These are phyloP conservation scores for Oreochromis aureus DNA, from an alignment of 2,113 vertebrate species.

Conservation along the genomic window DNA sequence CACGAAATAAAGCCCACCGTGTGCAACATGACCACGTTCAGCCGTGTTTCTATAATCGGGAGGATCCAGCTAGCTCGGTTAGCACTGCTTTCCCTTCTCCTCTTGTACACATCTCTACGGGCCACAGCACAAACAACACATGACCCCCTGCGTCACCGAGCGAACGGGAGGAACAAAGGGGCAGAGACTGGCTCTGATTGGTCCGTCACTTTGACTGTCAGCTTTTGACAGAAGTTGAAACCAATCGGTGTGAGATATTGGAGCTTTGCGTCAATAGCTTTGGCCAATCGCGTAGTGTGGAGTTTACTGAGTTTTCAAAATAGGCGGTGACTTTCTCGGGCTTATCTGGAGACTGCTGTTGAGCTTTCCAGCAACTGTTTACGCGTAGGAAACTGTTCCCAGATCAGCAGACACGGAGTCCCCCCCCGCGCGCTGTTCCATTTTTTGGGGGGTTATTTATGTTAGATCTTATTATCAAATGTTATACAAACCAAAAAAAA, in stretches of 20 bases:
- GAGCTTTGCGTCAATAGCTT: conserved; percentile 45
- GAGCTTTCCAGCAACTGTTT: not conserved
- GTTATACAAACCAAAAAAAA: not conserved
- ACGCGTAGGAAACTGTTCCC: not conserved
- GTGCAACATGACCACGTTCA: conserved; percentile 66
- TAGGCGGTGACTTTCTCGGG: conserved; percentile 15
- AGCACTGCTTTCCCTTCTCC: conserved; percentile 55
- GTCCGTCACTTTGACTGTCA: not conserved
- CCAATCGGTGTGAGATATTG: conserved; percentile 16
- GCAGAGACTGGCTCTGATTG: conserved; percentile 10
- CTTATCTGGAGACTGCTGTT: conserved; percentile 13
- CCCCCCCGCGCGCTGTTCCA: not conserved
- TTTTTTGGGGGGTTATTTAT: not conserved
- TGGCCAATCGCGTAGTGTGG: conserved; percentile 28
- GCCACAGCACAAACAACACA: conserved; percentile 86
- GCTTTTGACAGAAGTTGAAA: rapidly evolving
- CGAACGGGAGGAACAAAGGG: conserved; percentile 23
- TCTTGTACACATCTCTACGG: conserved; percentile 72
- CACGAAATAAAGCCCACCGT: conserved; percentile 49
- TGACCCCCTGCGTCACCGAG: conserved; percentile 71
- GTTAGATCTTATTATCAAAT: not conserved
- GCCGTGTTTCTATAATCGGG: conserved; percentile 49
- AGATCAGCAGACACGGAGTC: not conserved
- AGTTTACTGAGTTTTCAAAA: conserved; percentile 28
- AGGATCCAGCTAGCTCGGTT: conserved; percentile 61